phyloP scores from a whole-genome alignment of 2,113 vertebrate species.

The Promerops cafer region DNA sequence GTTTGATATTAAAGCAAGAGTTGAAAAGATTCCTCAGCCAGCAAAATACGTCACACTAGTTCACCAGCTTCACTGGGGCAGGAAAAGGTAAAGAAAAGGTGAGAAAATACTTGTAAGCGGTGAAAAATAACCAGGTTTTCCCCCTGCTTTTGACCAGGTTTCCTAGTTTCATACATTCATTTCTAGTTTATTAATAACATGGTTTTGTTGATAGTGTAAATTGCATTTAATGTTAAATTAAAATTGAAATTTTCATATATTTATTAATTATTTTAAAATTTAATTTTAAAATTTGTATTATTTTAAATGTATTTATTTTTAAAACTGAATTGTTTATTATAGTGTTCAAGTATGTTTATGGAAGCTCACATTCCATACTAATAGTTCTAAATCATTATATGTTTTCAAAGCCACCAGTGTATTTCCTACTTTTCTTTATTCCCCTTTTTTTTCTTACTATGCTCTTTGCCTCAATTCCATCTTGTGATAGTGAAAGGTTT shows the following conservation, averaged over 20 bases:
- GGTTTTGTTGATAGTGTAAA: neutral
- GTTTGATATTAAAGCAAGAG: neutral
- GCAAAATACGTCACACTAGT: rapidly evolving
- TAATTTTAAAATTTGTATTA: neutral
- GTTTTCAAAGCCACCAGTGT: neutral
- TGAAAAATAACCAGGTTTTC: neutral
- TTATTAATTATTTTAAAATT: neutral
- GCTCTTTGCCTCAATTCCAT: neutral
- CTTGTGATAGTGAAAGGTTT: neutral
- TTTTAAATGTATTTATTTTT: neutral
- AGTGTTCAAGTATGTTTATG: neutral
- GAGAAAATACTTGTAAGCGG: neutral
- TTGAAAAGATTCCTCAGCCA: neutral
- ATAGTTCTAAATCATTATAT: neutral
- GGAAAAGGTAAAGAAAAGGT: neutral
- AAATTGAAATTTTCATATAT: neutral
- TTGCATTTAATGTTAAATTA: neutral
- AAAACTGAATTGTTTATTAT: neutral
- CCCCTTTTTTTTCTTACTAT: neutral
- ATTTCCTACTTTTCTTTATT: neutral
- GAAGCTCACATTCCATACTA: neutral
- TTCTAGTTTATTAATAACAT: neutral
- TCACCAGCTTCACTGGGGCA: neutral
- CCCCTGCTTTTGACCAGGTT: neutral
- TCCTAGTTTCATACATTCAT: neutral